phyloP scores from a whole-genome alignment of 2,888 invertebrate genomes.

The Chloroclystis v-ata region DNA sequence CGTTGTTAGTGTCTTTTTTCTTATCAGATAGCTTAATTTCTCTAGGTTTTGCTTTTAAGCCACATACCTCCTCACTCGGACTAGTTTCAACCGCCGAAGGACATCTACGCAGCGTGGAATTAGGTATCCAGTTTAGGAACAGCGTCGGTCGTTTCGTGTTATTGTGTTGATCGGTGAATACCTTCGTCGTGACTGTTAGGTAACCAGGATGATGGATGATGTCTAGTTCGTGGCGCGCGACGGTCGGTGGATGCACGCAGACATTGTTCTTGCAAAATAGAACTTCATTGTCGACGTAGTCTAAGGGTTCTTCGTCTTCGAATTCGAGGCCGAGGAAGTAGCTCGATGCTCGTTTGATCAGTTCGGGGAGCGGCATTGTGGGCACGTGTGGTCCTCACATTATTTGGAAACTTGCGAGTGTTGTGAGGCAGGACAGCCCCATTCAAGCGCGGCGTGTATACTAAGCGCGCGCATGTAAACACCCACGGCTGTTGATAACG shows the following conservation, averaged over 20 bases:
- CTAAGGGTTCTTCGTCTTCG: slow-evolving; percentile 77
- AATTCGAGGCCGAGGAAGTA: slow-evolving; percentile 86
- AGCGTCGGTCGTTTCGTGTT: slow-evolving; percentile 87
- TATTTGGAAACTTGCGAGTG: slow-evolving; percentile 28
- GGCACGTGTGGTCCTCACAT: slow-evolving; percentile 48
- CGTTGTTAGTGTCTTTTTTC: slow-evolving; percentile 59
- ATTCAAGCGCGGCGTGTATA: slow-evolving; percentile 57
- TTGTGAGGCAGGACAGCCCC: slow-evolving; percentile 43
- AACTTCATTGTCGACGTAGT: slow-evolving; percentile 90
- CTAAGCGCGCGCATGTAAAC: slow-evolving; percentile 75
- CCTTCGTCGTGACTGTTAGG: slow-evolving; percentile 90
- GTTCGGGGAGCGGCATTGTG: slow-evolving; percentile 86
- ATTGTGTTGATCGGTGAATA: slow-evolving; percentile 87
- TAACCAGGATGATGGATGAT: slow-evolving; percentile 95
- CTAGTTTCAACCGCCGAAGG: slow-evolving; percentile 84
- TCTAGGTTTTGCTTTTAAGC: slow-evolving; percentile 50
- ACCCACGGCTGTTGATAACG: slow-evolving; percentile 70
- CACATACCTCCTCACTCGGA: slow-evolving; percentile 62
- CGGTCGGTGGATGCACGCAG: slow-evolving; percentile 95
- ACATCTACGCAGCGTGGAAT: slow-evolving; percentile 90
- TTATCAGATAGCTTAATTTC: slow-evolving; percentile 44
- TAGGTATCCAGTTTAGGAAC: slow-evolving; percentile 96
- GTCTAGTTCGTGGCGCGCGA: slow-evolving; percentile 88
- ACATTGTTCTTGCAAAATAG: slow-evolving; percentile 97
- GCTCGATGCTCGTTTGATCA: slow-evolving; percentile 87